Evolutionary conservation across 1,140 invertebrate genomes (phyloP), one percentile per base, ranked within the genome.

Genomic region (Zaprionus inermis): DNA sequence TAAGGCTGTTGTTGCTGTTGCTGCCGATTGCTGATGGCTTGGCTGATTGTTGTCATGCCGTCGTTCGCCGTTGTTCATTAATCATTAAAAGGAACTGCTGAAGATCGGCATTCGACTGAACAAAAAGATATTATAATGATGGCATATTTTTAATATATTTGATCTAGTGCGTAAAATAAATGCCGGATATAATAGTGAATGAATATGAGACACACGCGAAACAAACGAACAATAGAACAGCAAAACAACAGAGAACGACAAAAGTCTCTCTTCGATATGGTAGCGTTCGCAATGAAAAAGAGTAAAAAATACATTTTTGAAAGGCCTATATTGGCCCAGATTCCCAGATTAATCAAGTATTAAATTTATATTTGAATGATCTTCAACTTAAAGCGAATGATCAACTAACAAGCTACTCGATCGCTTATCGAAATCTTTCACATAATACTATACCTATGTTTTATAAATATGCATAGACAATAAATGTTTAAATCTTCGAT

Each of bases 21-120:
- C 72, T 46, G 57, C 66, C 63, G 24, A 16, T 44, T 16, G 38
- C 2, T 16, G 46, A 38, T 74, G 51, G 28, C 36, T 64, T 41
- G 57, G 49, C 12, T 58, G 14, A 72, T 71, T 77, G 69, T 68
- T 77, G 65, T 72, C 66, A 65, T 73, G 59, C 65, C 22, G 68
- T 57, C 72, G 67, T 56, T 52, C 61, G 66, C 76, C 72, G 76
- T 59, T 52, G 56, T 72, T 72, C 83, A 88, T 88, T 88, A 88
- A 88, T 88, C 83, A 88, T 71, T 65, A 59, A 75, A 79, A 88
- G 84, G 84, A 88, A 88, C 83, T 75, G 73, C 52, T 28, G 67
- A 49, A 68, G 54, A 36, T 46, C 36, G 68, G 54, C 78, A 81
- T 85, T 78, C 74, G 64, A 59, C 16, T 58, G 63, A 59, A 34